Evolutionary conservation across 2,888 invertebrate genomes (phyloP), one percentile per base, ranked within the genome.

Genomic region (Athrips mouffetella): DNA sequence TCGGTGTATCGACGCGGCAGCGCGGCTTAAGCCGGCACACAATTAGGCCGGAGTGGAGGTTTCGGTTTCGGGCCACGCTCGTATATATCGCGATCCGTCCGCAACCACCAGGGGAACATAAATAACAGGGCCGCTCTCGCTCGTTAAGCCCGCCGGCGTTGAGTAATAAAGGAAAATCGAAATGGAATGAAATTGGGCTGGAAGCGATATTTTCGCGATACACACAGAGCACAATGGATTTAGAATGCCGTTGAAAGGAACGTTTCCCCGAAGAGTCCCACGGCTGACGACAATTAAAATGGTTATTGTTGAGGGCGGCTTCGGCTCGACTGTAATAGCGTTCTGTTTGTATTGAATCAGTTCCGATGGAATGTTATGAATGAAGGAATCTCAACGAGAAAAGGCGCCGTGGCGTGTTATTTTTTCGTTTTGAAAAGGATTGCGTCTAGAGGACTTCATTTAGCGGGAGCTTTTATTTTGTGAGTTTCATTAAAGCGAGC

Each of bases 81-180:
- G 80, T 83, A 85, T 83, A 86, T 84, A 82, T 82, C 73, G 67
- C 79, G 80, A 83, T 82, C 80, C 85, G 77, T 86, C 83, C 80
- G 79, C 82, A 80, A 75, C 78, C 88, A 80, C 87, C 72, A 78
- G 88, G 85, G 88, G 76, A 80, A 84, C 86, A 87, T 88, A 88
- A 88, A 88, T 88, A 87, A 85, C 85, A 68, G 71, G 76, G 75
- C 81, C 79, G 76, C 75, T 78, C 76, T 74, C 81, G 83, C 85
- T 87, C 86, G 87, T 87, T 87, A 88, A 86, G 87, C 84, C 79
- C 76, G 80, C 79, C 79, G 80, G 80, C 82, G 77, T 80, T 80
- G 80, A 85, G 88, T 87, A 87, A 87, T 88, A 88, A 87, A 87
- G 85, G 87, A 86, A 87, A 87, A 88, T 87, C 87, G 87, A 87